These are phyloP conservation scores for Carcina quercana DNA, from an alignment of 2,888 invertebrate genomes.

Conservation along the genomic window DNA sequence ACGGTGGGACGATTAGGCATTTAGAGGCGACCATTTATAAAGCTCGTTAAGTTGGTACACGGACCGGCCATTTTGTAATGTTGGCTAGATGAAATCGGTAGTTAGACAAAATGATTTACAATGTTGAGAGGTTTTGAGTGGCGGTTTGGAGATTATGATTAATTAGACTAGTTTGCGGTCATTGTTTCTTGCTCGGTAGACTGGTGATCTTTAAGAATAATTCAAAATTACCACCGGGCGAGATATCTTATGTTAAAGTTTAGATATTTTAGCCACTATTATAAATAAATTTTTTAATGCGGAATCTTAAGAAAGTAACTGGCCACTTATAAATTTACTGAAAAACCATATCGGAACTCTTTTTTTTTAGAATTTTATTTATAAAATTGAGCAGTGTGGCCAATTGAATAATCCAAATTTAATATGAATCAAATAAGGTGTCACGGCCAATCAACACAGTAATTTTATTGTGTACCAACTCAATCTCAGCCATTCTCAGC, in stretches of 20 bases:
- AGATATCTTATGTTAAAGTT: no score
- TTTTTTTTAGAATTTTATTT: no score
- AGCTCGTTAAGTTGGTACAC: conserved; percentile 43
- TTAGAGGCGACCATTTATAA: conserved; percentile 53
- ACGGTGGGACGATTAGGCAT: conserved; percentile 51
- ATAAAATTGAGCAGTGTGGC: no score
- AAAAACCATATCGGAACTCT: no score
- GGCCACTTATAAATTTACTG: no score
- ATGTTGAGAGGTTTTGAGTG: conserved; percentile 33
- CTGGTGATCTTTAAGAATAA: neutral
- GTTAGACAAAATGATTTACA: conserved; percentile 54
- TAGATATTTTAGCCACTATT: no score
- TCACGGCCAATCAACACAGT: conserved; percentile 18
- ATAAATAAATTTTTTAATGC: no score
- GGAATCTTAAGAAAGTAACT: no score
- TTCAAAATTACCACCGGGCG: no score
- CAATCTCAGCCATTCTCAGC: conserved; percentile 18
- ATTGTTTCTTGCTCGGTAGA: neutral
- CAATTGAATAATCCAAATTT: conserved; percentile 1
- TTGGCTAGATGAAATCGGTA: conserved; percentile 40
- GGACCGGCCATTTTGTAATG: conserved; percentile 49
- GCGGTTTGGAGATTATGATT: conserved; percentile 45
- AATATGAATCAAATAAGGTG: conserved; percentile 9
- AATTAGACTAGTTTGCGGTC: conserved; percentile 31
- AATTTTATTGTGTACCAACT: conserved; percentile 15